phyloP scores from a whole-genome alignment of 35 echinoderm and acorn worm genomes.

The Chiridota heheva region DNA sequence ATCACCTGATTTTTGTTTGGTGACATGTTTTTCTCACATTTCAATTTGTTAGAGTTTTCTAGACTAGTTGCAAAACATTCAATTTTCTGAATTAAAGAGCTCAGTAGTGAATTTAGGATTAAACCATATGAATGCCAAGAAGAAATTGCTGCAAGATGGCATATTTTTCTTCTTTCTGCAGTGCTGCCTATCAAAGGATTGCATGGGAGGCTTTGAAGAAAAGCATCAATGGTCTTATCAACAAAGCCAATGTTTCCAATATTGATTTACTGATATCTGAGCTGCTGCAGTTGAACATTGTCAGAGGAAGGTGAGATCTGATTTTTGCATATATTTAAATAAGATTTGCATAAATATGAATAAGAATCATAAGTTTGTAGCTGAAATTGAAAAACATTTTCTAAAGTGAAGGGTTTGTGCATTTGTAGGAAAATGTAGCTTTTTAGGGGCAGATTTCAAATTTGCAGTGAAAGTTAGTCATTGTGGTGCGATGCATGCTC shows the following conservation, averaged over 20 bases:
- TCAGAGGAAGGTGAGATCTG: conserved; percentile 85
- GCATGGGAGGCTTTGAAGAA: conserved; percentile 98
- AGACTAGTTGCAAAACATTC: background rate
- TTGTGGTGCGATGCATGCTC: too few relatives aligned
- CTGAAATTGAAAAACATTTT: too few relatives aligned
- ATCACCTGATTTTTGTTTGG: too few relatives aligned
- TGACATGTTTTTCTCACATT: background rate
- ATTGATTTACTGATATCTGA: conserved; percentile 78
- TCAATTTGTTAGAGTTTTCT: background rate
- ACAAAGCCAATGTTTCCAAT: conserved; percentile 96
- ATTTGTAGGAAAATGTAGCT: too few relatives aligned
- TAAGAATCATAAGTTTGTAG: too few relatives aligned
- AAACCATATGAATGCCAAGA: background rate
- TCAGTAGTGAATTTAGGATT: background rate
- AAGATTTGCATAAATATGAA: too few relatives aligned
- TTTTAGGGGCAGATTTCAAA: too few relatives aligned
- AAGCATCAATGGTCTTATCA: conserved; percentile 98
- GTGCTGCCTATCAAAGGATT: conserved; percentile 87
- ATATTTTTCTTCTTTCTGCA: conserved; percentile 30
- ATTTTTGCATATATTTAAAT: too few relatives aligned
- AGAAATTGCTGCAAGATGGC: background rate
- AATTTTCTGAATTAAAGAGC: background rate
- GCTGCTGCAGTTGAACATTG: conserved; percentile 87
- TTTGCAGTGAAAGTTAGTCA: too few relatives aligned
- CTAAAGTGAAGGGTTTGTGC: too few relatives aligned